A percentile compares a stretch with the other conserved stretches of the same genome.
These are phyloP conservation scores for Holocentrus rufus DNA, from an alignment of 2,797 vertebrate species.

Conservation along the genomic window DNA sequence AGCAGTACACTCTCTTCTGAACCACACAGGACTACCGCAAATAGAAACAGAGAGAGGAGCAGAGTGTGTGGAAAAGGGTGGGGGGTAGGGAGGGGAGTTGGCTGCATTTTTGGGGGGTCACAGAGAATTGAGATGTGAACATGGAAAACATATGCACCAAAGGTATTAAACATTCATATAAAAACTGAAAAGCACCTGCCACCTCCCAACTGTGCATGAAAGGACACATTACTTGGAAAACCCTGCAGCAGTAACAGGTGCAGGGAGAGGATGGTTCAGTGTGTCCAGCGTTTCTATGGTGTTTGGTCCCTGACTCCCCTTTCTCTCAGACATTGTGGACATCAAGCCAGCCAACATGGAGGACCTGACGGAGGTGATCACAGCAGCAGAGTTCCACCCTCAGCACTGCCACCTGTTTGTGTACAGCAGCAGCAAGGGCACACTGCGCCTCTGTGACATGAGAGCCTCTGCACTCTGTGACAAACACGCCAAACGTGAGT, in stretches of 20 bases:
- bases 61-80: conserved; percentile 34
- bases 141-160: not conserved
- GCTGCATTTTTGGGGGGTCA: conserved; percentile 22
- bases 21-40: conserved; percentile 71
- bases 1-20: conserved; percentile 74
- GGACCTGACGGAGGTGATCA: conserved; percentile 98
- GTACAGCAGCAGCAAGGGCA: conserved; percentile 99
- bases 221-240: too few relatives aligned
- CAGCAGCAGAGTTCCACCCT: conserved; percentile 96
- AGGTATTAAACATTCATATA: not conserved
- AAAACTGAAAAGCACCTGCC: not conserved
- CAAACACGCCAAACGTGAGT: conserved; percentile 94
- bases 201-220: not conserved
- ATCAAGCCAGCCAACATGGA: conserved; percentile 99
- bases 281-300: not conserved
- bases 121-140: conserved; percentile 8
- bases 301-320: conserved; percentile 80
- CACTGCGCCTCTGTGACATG: conserved; percentile 98
- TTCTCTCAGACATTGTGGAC: conserved; percentile 97
- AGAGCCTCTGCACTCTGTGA: conserved; percentile 94
- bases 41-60: conserved; percentile 70
- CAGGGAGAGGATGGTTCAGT: not conserved
- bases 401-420: conserved; percentile 97
- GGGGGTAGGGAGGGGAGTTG: conserved; percentile 24
- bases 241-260: too few relatives aligned